Percentiles rank a stretch among this genome's conserved stretches.
Conservation (phyloP, 2,113 vertebrate genomes). For the Columba janthina region DNA sequence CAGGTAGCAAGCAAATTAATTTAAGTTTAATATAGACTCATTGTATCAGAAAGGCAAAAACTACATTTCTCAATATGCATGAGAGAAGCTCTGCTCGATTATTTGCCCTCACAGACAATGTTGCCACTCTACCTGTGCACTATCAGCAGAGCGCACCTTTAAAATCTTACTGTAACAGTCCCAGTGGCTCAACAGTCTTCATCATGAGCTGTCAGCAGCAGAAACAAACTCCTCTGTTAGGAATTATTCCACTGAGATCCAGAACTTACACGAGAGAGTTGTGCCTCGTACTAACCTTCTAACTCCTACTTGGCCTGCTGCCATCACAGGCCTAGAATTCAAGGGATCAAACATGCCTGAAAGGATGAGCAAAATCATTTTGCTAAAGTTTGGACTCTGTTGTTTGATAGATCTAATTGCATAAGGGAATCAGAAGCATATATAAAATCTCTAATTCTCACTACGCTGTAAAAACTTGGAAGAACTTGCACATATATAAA, state of each 20-base stretch:
- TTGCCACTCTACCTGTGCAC: neutral
- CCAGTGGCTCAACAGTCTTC: neutral
- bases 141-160: neutral
- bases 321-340: neutral
- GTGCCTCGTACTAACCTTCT: neutral
- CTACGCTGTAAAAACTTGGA: neutral
- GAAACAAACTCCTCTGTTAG: neutral
- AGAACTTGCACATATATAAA: neutral
- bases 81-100: neutral
- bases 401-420: neutral
- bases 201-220: neutral
- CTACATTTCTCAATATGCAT: neutral
- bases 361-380: neutral
- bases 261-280: fast-evolving
- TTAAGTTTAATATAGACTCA: neutral
- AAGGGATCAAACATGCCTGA: neutral
- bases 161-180: neutral
- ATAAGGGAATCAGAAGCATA: neutral
- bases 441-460: neutral
- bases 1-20: neutral
- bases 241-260: neutral
- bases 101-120: neutral
- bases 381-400: neutral
- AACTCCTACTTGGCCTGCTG: neutral
- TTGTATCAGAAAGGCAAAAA: neutral